A percentile compares a stretch with the other conserved stretches of the same genome.
Conservation (phyloP, 1,140 invertebrate species). For the Coelopa frigida region DNA sequence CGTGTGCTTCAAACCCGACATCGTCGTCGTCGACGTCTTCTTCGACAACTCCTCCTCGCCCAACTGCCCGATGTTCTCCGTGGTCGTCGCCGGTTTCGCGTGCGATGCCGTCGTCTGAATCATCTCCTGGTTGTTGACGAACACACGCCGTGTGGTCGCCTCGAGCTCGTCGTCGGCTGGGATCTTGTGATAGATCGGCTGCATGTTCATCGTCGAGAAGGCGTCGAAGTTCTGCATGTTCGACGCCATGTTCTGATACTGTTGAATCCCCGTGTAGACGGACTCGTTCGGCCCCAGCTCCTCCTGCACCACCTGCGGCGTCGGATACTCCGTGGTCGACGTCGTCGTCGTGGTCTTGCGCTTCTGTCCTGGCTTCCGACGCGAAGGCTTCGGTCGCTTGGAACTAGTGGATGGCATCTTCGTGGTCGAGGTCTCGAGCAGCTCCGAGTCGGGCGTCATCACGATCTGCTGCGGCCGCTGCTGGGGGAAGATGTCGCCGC, state of each 20-base stretch:
- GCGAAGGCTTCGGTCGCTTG: constrained; percentile 31
- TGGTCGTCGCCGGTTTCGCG: constrained; percentile 11
- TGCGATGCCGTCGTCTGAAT: constrained; percentile 26
- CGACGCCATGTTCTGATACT: constrained; percentile 33
- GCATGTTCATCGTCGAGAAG: constrained; percentile 24
- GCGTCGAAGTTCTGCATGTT: constrained; percentile 32
- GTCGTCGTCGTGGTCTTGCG: constrained; percentile 26
- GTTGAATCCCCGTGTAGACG: constrained; percentile 39
- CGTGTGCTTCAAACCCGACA: constrained; percentile 22
- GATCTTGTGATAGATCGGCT: constrained; percentile 36
- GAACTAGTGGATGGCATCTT: constrained; percentile 28
- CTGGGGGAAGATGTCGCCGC: constrained; percentile 53
- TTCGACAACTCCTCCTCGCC: constrained; percentile 23
- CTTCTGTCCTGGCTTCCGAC: constrained; percentile 23
- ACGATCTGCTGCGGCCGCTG: constrained; percentile 47
- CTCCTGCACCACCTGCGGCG: constrained; percentile 39
- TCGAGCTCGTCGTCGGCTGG: constrained; percentile 23
- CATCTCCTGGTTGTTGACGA: constrained; percentile 37
- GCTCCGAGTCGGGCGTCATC: constrained; percentile 52
- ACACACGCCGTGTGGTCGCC: constrained; percentile 32
- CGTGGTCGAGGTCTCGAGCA: constrained; percentile 44
- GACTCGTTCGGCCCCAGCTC: constrained; percentile 36
- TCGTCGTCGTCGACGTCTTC: constrained; percentile 20
- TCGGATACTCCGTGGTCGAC: constrained; percentile 24
- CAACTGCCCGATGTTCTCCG: constrained; percentile 1